These are phyloP conservation scores for Deroplatys truncata DNA, from an alignment of 2,888 invertebrate genomes.

Conservation along the genomic window DNA sequence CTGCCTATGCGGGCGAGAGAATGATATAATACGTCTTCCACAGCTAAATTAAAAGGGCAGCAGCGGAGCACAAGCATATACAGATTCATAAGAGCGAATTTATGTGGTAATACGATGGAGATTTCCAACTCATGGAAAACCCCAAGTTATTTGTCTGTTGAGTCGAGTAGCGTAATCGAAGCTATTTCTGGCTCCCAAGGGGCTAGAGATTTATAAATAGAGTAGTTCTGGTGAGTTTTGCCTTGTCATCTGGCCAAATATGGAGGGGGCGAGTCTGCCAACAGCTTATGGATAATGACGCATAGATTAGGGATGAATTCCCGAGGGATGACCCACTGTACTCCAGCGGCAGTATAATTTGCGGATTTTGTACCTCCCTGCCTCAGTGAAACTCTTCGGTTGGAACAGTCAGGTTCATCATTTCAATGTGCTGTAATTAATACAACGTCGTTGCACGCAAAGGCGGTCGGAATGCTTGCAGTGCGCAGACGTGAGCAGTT, in stretches of 20 bases:
- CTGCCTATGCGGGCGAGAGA: background rate
- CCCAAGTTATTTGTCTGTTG: background rate
- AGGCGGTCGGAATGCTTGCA: background rate
- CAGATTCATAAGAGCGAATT: background rate
- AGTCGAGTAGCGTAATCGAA: background rate
- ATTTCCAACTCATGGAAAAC: background rate
- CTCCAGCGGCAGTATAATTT: background rate
- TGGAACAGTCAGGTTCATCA: background rate
- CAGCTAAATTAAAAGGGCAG: background rate
- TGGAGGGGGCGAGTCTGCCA: slow-evolving; percentile 31
- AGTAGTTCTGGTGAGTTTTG: background rate
- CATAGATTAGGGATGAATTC: background rate
- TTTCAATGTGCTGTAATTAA: background rate
- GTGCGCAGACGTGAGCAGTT: slow-evolving; percentile 10
- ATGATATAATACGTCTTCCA: too few relatives aligned
- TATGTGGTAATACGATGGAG: background rate
- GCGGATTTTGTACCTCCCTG: background rate
- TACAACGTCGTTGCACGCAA: background rate
- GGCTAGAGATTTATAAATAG: slow-evolving; percentile 2
- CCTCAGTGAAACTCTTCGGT: background rate
- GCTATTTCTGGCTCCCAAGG: slow-evolving; percentile 5
- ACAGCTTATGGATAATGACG: background rate
- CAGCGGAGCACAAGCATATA: background rate
- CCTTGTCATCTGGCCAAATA: slow-evolving; percentile 36
- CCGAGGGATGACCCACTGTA: background rate